phyloP scores from a whole-genome alignment of 2,113 vertebrate genomes.

The Alosa alosa region DNA sequence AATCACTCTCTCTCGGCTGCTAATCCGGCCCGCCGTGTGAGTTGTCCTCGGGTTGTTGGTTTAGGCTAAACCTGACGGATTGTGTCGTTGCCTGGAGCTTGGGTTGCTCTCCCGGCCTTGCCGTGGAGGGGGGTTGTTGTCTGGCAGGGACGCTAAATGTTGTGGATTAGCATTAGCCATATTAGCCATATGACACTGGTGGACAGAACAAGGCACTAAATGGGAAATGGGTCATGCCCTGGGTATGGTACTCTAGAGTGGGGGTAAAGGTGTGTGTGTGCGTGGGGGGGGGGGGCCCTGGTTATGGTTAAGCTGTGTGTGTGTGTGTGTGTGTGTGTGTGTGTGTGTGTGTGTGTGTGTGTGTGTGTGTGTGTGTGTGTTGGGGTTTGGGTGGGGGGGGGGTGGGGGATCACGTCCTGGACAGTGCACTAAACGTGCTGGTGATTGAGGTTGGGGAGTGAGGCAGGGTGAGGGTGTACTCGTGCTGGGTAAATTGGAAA shows the following conservation, averaged over 20 bases:
- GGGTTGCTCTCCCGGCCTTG: neutral
- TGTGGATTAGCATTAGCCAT: neutral
- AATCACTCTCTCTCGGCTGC: conserved; percentile 28
- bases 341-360: neutral
- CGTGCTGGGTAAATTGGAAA: conserved; percentile 35
- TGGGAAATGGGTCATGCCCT: conserved; percentile 22
- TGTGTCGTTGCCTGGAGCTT: neutral
- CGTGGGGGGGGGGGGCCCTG: neutral
- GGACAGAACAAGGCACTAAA: neutral
- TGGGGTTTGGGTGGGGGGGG: neutral
- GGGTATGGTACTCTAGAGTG: neutral
- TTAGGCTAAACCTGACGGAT: neutral
- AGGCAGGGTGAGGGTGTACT: neutral
- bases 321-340: too few relatives aligned
- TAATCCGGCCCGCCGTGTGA: conserved; percentile 31
- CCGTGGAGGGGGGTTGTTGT: neutral
- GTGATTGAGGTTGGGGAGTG: neutral
- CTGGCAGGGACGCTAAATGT: neutral
- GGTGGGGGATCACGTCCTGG: neutral
- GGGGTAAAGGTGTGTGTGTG: neutral
- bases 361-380: neutral
- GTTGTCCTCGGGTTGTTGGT: conserved; percentile 18
- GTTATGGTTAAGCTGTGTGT: too few relatives aligned
- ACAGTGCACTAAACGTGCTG: neutral
- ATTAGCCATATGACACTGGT: neutral